Base-by-base conservation (phyloP, 2,797 vertebrate species). In the Lutjanus argentimaculatus region DNA sequence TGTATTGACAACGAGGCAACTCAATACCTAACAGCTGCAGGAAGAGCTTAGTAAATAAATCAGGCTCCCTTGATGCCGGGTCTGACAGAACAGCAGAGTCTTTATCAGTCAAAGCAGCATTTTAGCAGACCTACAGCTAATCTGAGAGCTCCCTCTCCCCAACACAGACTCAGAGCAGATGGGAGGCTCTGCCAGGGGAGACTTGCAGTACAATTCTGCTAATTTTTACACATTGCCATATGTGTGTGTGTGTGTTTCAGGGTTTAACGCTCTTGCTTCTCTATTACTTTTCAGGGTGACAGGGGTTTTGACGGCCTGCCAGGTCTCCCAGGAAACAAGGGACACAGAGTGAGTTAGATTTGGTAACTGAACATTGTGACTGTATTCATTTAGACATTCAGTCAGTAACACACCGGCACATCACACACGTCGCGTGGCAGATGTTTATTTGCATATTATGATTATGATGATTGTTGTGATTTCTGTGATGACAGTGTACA, bases 281-380 rank as follows among this genome's bases (percentile, higher is more conserved):
- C 55, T 92, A 64, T 89, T 85, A 89, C 81, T 88, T 88, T 85
- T 75, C 89, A 99, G 98, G 98, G 98, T 43, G 97, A 98, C 81
- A 94, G 97, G 68, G 98, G 98, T 65, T 99, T 98, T 82, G 97
- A 98, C 25, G 98, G 98, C 76, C 94, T 98, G 65, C 97, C 97
- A 8, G 98, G 98, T 88, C 96, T 97, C 85, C 96, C 96, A 19
- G 98, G 98, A 75, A 93, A 97, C 86, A 97, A 98, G 79, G 98
- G 98, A 84, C 96, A 97, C 88, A 95, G 90, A 93, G 98, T 99
- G 89, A 96, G 97, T 94, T 75, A 16, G 56, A 74, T 84, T 69
- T 79, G 59, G 62, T 79, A 64, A 75, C 71, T 73, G 77, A 73
- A 88, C 79, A 80, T 74, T 74, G 69, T 71, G 62, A 30, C 51